Base-by-base conservation (phyloP, 2,113 vertebrate genomes). In the Pholis gunnellus region DNA sequence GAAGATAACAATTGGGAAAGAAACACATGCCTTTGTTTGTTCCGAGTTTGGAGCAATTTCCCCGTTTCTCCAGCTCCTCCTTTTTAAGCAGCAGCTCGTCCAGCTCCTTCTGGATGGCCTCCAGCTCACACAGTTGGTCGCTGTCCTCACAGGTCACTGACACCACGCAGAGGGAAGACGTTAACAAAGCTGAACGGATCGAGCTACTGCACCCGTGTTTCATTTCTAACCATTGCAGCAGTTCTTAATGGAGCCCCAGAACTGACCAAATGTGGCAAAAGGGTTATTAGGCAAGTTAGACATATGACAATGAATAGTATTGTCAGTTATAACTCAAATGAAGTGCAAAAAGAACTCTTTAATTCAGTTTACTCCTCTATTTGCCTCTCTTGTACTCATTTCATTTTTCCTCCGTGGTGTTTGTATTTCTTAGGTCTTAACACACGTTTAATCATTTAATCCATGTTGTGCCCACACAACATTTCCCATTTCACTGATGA, bases 71-170 rank as follows among this genome's bases (percentile, higher is more conserved):
- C 61, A 90, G 0, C 57, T 72, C 44, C 46, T 82, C 20, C 59
- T 84, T 84, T 38, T 52, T 46, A 0, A 5, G 38, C 44, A 20
- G 27, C 79, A 94, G 85, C 60, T 89, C 75, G 11, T 82, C 20
- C 14, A 94, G 46, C 81, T 95, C 93, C 40, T n/a, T 75, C 65
- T 92, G 72, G 44, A 93, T 81, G 59, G 22, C 20, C 63, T 79
- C 76, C 79, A 94, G 88, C 79, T 89, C 87, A 18, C 15, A 27
- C 20, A 18, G 1, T 9, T 71, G 31, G 0, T 79, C 83, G 0
- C 38, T 31, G 38, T 86, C 60, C 2, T 89, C 82, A 2, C 29
- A 48, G 27, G 14, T 42, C 18, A 29, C 83, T 87, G 31, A 29
- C 40, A 68, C 4, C 38, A 63, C 34, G 71, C 14, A 66, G 34